Evolutionary conservation across 2,888 invertebrate species (phyloP).

Genomic region (Marasmarcha lunaedactyla): DNA sequence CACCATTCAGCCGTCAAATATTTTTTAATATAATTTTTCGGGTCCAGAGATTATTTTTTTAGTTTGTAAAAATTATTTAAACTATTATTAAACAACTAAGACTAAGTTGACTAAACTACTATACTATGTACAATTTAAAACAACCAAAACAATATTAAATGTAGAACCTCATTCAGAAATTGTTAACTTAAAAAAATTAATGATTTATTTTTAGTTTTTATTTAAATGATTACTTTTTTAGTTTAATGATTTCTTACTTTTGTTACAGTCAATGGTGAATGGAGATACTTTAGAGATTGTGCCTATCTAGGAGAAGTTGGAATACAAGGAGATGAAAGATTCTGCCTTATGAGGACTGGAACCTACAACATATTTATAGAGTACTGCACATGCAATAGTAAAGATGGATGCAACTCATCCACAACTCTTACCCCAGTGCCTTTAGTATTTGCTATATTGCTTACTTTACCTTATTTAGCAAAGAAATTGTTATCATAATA

Average conservation of each 20-base stretch:
- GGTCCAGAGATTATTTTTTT: too few relatives aligned
- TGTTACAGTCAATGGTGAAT: slow-evolving; percentile 82
- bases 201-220: too few relatives aligned
- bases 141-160: too few relatives aligned
- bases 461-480: slow-evolving; percentile 11
- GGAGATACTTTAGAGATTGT: slow-evolving; percentile 90
- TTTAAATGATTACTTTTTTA: too few relatives aligned
- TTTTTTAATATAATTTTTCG: too few relatives aligned
- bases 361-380: slow-evolving; percentile 95
- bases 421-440: slow-evolving; percentile 39
- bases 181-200: too few relatives aligned
- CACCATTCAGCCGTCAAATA: too few relatives aligned
- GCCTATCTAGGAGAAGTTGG: slow-evolving; percentile 93
- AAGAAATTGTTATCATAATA: slow-evolving; percentile 5
- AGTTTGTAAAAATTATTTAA: too few relatives aligned
- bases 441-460: slow-evolving; percentile 19
- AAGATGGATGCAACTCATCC: slow-evolving; percentile 89
- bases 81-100: too few relatives aligned
- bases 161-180: too few relatives aligned
- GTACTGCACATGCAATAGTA: slow-evolving; percentile 92
- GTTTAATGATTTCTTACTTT: neutral
- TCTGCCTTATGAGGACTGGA: slow-evolving; percentile 90
- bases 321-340: slow-evolving; percentile 89
- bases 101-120: too few relatives aligned
- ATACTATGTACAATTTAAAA: too few relatives aligned